Base-by-base conservation (phyloP, 2,888 invertebrate species). In the Listrodromus nycthemerus region DNA sequence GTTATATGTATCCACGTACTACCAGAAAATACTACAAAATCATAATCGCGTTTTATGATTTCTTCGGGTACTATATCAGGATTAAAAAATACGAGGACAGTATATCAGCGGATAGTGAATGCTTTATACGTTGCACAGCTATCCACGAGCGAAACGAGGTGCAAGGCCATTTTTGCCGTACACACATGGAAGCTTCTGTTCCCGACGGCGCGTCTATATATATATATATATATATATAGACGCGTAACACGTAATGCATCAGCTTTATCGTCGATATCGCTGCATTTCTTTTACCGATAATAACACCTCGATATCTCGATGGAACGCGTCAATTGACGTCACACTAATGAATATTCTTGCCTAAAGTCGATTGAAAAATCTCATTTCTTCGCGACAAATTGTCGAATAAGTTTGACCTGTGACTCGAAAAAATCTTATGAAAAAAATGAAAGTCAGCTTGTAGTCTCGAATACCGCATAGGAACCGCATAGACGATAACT, bases 371-470 rank as follows among this genome's bases (percentile, higher is more conserved):
- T n/a, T 58, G 61, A 84, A 86, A 89, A 21, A 3, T 3, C 19
- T 16, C n/a, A 33, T 87, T 82, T 30, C 16, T 78, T 52, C 41
- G 74, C 48, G 82, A 84, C 84, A 82, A 88, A 76, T 83, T 67
- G n/a, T 19, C 8, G 27, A 37, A 52, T 80, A 79, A 84, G 66
- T 41, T 75, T 85, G 80, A 91, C 87, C 92, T 91, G 88, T 89
- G 90, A 88, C 88, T 88, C 82, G 89, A 87, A 92, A 92, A 92
- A 92, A 91, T 89, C 86, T 83, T 19, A 41, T 41, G 70, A 88
- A 91, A 92, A 93, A 92, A 92, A 91, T 88, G 90, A 91, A 92
- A 92, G 91, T 92, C 91, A 92, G 91, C 92, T 88, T 90, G 91
- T 84, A 92, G 92, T 93, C 92, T 93, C 92, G 92, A 92, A 93